phyloP scores from a whole-genome alignment of 2,888 invertebrate genomes.

The Cactoblastis cactorum region DNA sequence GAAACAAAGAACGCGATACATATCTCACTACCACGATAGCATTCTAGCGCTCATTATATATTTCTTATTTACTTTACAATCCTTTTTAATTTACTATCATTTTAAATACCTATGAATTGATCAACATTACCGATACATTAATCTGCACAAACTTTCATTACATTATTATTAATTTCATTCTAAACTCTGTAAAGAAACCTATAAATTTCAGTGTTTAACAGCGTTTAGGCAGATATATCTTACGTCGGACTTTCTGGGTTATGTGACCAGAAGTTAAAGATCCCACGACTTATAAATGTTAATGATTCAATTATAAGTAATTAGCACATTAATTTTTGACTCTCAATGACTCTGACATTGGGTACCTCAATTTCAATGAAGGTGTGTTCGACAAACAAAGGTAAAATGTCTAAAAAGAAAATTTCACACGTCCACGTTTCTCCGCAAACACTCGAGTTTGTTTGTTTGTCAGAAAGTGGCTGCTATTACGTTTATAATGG shows the following conservation, averaged over 20 bases:
- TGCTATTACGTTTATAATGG: slow-evolving; percentile 3
- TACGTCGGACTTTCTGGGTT: too few species aligned
- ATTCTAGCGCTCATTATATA: not conserved
- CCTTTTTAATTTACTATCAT: not conserved
- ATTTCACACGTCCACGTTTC: slow-evolving; percentile 20
- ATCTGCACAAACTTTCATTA: too few species aligned
- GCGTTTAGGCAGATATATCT: too few species aligned
- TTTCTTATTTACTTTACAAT: not conserved
- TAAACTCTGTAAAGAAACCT: too few species aligned
- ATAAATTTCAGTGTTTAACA: too few species aligned
- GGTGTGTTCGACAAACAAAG: slow-evolving; percentile 13
- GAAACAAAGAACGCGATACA: not conserved
- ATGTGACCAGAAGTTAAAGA: too few species aligned
- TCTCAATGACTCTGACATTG: not conserved
- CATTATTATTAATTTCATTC: too few species aligned
- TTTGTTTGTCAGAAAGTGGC: slow-evolving; percentile 6
- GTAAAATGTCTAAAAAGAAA: slow-evolving; percentile 17
- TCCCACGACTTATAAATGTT: not conserved
- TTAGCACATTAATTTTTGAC: not conserved
- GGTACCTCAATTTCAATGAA: not conserved
- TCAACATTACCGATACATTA: too few species aligned
- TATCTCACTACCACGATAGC: not conserved
- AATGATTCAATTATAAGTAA: not conserved
- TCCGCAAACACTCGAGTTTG: slow-evolving; percentile 5
- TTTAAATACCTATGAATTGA: too few species aligned